Conservation (phyloP, 2,888 invertebrate genomes). For the Drosophila bunnanda region DNA sequence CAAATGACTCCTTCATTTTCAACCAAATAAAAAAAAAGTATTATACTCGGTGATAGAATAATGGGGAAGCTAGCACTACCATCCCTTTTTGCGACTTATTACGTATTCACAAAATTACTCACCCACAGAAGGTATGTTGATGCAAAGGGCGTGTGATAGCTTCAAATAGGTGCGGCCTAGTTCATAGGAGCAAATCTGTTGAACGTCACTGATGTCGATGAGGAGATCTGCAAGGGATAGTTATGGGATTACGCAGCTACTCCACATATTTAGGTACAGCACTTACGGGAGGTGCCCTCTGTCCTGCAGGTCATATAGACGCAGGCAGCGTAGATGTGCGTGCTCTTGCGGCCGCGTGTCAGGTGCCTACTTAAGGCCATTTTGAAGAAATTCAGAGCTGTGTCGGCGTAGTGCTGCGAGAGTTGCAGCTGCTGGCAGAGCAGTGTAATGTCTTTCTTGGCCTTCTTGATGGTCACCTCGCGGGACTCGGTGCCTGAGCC, state of each 20-base stretch:
- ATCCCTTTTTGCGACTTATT: neutral
- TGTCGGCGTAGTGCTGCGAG: constrained; percentile 96
- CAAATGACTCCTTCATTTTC: neutral
- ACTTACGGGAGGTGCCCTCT: constrained; percentile 96
- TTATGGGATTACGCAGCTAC: neutral
- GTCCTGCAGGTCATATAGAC: constrained; percentile 98
- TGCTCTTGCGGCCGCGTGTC: constrained; percentile 95
- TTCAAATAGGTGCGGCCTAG: constrained; percentile 96
- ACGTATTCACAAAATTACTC: constrained; percentile 84
- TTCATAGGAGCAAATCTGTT: constrained; percentile 98
- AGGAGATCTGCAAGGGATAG: constrained; percentile 90
- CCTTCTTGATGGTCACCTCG: constrained; percentile 95
- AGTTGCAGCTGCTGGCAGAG: constrained; percentile 94
- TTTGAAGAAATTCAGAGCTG: constrained; percentile 96
- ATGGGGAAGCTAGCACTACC: neutral
- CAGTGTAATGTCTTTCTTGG: constrained; percentile 92
- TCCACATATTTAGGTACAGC: accelerated
- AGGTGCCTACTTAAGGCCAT: constrained; percentile 93
- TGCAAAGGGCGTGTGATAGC: constrained; percentile 94
- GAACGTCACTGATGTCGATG: constrained; percentile 98
- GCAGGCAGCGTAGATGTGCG: constrained; percentile 97
- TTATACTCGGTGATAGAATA: neutral
- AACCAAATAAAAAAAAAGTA: neutral
- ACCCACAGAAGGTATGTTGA: constrained; percentile 95
- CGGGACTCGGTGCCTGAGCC: constrained; percentile 95